Conservation (phyloP, 2,113 vertebrate genomes). For the Psilopsiagon aurifrons region DNA sequence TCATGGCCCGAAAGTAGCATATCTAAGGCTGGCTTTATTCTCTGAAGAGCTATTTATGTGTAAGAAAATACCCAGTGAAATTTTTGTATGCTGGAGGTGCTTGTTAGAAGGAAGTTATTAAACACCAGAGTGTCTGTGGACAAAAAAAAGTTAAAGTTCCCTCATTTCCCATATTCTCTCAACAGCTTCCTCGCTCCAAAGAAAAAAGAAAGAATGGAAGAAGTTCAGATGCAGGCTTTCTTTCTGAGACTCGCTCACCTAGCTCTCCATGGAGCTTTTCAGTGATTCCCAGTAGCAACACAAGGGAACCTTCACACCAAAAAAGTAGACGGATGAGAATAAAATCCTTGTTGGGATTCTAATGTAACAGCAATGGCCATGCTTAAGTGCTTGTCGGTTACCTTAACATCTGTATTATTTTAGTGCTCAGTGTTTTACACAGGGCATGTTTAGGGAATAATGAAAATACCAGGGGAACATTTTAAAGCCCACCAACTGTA, state of each 20-base stretch:
- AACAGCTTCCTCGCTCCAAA: background rate
- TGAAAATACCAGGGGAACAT: background rate
- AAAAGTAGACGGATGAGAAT: background rate
- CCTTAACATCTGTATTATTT: slow-evolving; percentile 27
- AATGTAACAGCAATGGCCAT: background rate
- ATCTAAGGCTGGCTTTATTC: background rate
- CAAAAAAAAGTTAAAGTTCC: background rate
- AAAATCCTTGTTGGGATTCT: slow-evolving; percentile 21
- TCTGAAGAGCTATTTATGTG: background rate
- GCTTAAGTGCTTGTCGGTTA: slow-evolving; percentile 32
- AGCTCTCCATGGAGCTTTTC: background rate
- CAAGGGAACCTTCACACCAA: background rate
- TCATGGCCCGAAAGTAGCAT: background rate
- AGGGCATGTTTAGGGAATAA: slow-evolving; percentile 2
- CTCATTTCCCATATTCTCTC: background rate
- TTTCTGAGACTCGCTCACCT: background rate
- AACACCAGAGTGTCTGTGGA: background rate
- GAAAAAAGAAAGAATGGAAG: background rate
- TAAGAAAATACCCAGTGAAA: background rate
- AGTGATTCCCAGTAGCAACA: background rate
- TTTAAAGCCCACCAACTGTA: slow-evolving; percentile 12
- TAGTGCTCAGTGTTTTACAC: background rate
- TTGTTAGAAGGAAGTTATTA: background rate
- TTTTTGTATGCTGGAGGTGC: background rate
- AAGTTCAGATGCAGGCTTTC: background rate